Evolutionary conservation across 2,113 vertebrate species (phyloP).

Genomic region (Parotia lawesii): DNA sequence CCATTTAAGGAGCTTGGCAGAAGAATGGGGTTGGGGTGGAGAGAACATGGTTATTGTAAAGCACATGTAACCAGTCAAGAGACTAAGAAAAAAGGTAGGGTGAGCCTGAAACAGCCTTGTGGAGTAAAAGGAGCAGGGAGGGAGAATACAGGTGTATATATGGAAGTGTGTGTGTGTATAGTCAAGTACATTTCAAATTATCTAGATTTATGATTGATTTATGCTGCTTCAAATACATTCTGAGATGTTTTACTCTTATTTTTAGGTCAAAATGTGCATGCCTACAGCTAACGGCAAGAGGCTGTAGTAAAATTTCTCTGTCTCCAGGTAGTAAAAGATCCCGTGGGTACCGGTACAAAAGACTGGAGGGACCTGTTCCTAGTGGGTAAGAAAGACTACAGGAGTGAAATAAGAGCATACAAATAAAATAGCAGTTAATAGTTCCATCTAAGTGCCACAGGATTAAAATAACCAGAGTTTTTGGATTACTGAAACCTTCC

Average conservation of each 20-base stretch:
- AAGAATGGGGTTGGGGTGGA: not conserved
- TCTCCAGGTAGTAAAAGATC: not conserved
- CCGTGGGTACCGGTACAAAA: constrained; percentile 78
- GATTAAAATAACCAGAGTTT: not conserved
- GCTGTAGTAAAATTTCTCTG: not conserved
- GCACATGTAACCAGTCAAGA: not conserved
- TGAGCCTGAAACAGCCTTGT: not conserved
- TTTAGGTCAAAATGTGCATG: constrained; percentile 81
- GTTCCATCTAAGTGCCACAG: not conserved
- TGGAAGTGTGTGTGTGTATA: not conserved
- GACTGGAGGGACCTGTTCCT: constrained; percentile 74
- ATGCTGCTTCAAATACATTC: not conserved
- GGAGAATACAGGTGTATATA: not conserved
- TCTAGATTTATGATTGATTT: not conserved
- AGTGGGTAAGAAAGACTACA: constrained; percentile 77
- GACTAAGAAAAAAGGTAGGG: not conserved
- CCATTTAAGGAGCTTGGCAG: not conserved
- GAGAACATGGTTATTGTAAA: not conserved
- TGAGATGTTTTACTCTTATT: constrained; percentile 22
- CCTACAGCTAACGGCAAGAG: constrained; percentile 72
- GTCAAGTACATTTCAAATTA: not conserved
- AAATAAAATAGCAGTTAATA: not conserved
- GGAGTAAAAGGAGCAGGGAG: not conserved
- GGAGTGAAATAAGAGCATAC: not conserved
- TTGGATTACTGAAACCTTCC: not conserved